A percentile compares a stretch with the other conserved stretches of the same genome.
Evolutionary conservation across 2,888 invertebrate genomes (phyloP).

Genomic region (Hanleya hanleyi): DNA sequence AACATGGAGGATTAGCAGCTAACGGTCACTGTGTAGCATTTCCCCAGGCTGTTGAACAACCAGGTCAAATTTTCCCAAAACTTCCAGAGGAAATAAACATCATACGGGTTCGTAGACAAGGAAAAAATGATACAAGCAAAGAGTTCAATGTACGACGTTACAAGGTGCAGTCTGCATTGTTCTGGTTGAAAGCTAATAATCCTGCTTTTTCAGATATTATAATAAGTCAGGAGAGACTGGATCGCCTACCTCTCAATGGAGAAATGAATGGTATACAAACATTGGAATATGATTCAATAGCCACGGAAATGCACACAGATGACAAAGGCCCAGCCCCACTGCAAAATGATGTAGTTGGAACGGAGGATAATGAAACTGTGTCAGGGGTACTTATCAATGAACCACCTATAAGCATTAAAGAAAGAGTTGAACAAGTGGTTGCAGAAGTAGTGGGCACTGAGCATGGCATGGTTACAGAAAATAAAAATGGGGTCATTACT

Average conservation of each 20-base stretch:
- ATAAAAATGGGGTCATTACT: conserved; percentile 5
- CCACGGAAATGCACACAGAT: no score
- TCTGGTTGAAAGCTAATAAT: conserved; percentile 28
- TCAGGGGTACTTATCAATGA: conserved; percentile 17
- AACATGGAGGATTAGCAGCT: conserved; percentile 21
- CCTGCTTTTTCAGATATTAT: conserved; percentile 25
- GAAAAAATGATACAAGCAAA: conserved; percentile 28
- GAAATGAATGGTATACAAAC: conserved; percentile 14
- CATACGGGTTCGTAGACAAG: conserved; percentile 16
- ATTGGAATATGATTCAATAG: conserved; percentile 9
- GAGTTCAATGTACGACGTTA: conserved; percentile 27
- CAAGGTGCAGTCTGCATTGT: conserved; percentile 19
- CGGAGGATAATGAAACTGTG: background rate
- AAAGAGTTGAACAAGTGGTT: conserved; percentile 13
- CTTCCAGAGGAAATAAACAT: conserved; percentile 24
- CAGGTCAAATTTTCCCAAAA: conserved; percentile 10
- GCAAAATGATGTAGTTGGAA: background rate
- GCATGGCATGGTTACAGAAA: conserved; percentile 9
- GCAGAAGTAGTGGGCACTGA: conserved; percentile 3
- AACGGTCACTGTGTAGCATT: conserved; percentile 26
- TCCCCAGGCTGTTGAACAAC: conserved; percentile 17
- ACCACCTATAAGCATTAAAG: background rate
- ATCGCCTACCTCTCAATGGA: conserved; percentile 19
- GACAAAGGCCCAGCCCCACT: conserved; percentile 19
- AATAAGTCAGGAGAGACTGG: conserved; percentile 19